Percentiles rank a stretch among this genome's conserved stretches.
phyloP scores from a whole-genome alignment of 2,797 vertebrate genomes.

The Fistularia commersonii region DNA sequence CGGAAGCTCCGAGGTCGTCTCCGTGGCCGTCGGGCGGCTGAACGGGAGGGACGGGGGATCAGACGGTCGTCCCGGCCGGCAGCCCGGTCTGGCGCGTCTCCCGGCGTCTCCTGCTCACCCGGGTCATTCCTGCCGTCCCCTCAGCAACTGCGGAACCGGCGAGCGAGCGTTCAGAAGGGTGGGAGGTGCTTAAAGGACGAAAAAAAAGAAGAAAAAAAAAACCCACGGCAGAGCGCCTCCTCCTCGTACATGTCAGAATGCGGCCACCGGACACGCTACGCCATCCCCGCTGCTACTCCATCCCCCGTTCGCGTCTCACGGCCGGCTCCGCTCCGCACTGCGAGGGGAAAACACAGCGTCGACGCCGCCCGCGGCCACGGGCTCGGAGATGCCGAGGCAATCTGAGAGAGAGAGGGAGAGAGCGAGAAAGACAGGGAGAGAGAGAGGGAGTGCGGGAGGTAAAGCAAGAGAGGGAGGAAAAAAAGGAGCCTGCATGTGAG shows the following conservation, averaged over 20 bases:
- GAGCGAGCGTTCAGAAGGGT: conserved; percentile 37
- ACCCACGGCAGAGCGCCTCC: conserved; percentile 55
- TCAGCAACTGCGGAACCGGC: conserved; percentile 64
- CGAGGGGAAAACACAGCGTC: conserved; percentile 22
- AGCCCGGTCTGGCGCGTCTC: conserved; percentile 59
- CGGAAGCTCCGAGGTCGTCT: conserved; percentile 53
- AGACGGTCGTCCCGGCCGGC: conserved; percentile 57
- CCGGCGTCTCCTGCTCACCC: conserved; percentile 59
- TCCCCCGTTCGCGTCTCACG: conserved; percentile 26
- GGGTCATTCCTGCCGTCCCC: conserved; percentile 70
- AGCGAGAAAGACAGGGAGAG: conserved; percentile 9
- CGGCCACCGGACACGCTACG: conserved; percentile 57
- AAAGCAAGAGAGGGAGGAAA: conserved; percentile 9
- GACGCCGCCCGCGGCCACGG: conserved; percentile 32
- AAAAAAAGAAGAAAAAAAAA: conserved; percentile 2
- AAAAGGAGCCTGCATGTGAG: neutral
- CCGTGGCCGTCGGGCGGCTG: conserved; percentile 38
- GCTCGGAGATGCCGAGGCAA: conserved; percentile 58
- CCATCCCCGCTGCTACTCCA: conserved; percentile 40
- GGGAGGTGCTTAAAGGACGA: conserved; percentile 69
- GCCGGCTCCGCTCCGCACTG: conserved; percentile 37
- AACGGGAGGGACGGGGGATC: conserved; percentile 57
- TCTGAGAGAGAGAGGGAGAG: conserved; percentile 23
- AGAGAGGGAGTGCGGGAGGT: conserved; percentile 14
- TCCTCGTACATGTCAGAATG: conserved; percentile 65